phyloP scores from a whole-genome alignment of 1,140 invertebrate genomes.

The Papilio glaucus region DNA sequence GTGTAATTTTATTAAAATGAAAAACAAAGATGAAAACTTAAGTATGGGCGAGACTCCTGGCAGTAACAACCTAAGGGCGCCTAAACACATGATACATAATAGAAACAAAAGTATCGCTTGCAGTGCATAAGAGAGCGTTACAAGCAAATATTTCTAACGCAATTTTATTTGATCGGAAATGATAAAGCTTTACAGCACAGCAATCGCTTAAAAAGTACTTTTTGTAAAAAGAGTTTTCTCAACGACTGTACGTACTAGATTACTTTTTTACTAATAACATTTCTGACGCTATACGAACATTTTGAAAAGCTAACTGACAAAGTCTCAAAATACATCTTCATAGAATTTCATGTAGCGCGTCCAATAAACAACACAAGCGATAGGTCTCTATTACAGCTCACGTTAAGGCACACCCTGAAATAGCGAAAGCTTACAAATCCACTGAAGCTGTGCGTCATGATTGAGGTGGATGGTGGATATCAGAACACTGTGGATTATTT shows the following conservation, averaged over 20 bases:
- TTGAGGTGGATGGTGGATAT: background rate
- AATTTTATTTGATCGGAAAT: background rate
- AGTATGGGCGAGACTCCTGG: background rate
- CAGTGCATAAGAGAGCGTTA: too few species aligned
- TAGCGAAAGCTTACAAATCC: too few species aligned
- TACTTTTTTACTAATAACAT: background rate
- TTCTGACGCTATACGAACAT: background rate
- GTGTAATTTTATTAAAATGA: conserved; percentile 4
- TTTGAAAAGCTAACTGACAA: too few species aligned
- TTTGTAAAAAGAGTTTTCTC: background rate
- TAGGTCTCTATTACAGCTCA: too few species aligned
- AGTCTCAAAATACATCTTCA: background rate
- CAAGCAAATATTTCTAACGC: too few species aligned
- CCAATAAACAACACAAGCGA: too few species aligned
- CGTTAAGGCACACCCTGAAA: too few species aligned
- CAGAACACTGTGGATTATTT: background rate
- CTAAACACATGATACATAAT: too few species aligned
- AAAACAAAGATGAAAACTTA: background rate
- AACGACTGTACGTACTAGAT: background rate
- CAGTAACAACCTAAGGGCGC: too few species aligned
- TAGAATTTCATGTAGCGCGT: background rate
- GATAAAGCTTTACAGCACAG: background rate
- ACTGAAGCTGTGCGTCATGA: background rate
- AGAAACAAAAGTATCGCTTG: too few species aligned
- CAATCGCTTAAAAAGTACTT: background rate